phyloP scores from a whole-genome alignment of 2,797 vertebrate genomes.

The Danio choprae region DNA sequence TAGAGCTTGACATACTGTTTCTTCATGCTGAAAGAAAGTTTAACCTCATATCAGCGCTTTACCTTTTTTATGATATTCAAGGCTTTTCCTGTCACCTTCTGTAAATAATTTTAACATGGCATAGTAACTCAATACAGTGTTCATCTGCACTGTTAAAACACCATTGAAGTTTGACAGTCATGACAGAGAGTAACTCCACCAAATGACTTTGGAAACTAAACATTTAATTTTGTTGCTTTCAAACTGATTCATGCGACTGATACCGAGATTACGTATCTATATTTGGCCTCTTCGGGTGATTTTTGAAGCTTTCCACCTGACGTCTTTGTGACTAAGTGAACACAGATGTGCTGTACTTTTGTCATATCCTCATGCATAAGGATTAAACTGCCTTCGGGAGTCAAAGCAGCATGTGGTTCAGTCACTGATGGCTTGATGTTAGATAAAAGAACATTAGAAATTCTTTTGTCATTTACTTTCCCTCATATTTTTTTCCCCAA shows the following conservation, averaged over 20 bases:
- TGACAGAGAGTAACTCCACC: not conserved
- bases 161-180: not conserved
- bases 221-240: not conserved
- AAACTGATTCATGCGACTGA: not conserved
- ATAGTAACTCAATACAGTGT: not conserved
- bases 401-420: not conserved
- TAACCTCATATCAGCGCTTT: not conserved
- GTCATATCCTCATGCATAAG: constrained; percentile 33
- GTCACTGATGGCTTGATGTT: not conserved
- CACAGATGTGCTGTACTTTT: constrained; percentile 52
- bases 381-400: constrained; percentile 28
- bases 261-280: constrained; percentile 22
- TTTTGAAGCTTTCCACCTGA: constrained; percentile 42
- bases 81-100: constrained; percentile 9
- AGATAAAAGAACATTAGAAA: not conserved
- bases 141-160: not conserved
- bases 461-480: not conserved
- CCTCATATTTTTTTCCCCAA: not conserved
- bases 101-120: constrained; percentile 8
- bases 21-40: not conserved
- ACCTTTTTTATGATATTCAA: not conserved
- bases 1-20: not conserved
- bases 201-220: not conserved
- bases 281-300: constrained; percentile 39
- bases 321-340: constrained; percentile 34